phyloP scores from a whole-genome alignment of 1,140 invertebrate species.

The Adoxophyes honmai region DNA sequence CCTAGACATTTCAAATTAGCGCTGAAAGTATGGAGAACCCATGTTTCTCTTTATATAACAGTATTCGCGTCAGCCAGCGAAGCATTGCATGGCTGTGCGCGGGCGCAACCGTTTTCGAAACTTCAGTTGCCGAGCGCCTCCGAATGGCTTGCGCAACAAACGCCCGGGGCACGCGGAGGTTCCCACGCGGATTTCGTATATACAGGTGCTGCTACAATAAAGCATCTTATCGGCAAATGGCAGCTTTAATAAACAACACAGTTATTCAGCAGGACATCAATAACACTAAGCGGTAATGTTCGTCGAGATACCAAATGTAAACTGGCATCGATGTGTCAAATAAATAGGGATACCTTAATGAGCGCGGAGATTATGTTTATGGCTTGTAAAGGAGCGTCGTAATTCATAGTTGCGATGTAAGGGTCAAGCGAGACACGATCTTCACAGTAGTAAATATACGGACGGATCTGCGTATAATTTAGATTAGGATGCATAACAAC shows the following conservation, averaged over 20 bases:
- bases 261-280: background rate
- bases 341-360: background rate
- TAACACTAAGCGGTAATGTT: background rate
- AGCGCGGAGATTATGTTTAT: background rate
- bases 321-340: slow-evolving; percentile 4
- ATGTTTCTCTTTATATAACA: slow-evolving; percentile 19
- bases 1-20: slow-evolving; percentile 10
- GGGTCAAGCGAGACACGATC: slow-evolving; percentile 8
- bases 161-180: slow-evolving; percentile 38
- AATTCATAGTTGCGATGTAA: slow-evolving; percentile 3
- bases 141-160: slow-evolving; percentile 51
- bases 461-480: slow-evolving; percentile 26
- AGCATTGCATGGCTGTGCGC: slow-evolving; percentile 19
- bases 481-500: slow-evolving; percentile 34
- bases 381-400: slow-evolving; percentile 1
- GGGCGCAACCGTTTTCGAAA: slow-evolving; percentile 48
- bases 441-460: background rate
- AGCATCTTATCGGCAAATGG: slow-evolving; percentile 40
- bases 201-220: slow-evolving; percentile 52
- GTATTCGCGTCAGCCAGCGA: slow-evolving; percentile 18
- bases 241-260: slow-evolving; percentile 25
- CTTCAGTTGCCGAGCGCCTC: slow-evolving; percentile 23
- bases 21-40: background rate
- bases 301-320: background rate
- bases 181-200: slow-evolving; percentile 72